A percentile compares a stretch with the other conserved stretches of the same genome.
phyloP scores from a whole-genome alignment of 2,888 invertebrate genomes.

The Phorcus lineatus region DNA sequence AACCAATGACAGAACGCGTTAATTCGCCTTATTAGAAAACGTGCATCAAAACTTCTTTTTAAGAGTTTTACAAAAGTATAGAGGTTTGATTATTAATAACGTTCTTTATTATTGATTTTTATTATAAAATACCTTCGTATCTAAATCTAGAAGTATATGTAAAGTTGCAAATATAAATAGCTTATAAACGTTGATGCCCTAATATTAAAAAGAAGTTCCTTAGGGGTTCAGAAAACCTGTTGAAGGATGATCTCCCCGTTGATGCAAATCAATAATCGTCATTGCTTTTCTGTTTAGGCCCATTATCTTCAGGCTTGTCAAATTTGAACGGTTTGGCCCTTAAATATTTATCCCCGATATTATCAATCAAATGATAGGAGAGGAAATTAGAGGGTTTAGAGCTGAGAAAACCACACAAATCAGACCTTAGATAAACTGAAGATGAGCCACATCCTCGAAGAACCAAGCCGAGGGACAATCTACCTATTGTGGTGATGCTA shows the following conservation, averaged over 20 bases:
- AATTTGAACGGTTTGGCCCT: slow-evolving; percentile 17
- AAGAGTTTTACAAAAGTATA: too few species aligned
- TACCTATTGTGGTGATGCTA: slow-evolving; percentile 9
- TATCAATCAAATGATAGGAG: slow-evolving; percentile 24
- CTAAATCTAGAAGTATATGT: too few species aligned
- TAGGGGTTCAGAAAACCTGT: too few species aligned
- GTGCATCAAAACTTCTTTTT: too few species aligned
- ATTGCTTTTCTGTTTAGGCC: slow-evolving; percentile 19
- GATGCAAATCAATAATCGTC: not conserved
- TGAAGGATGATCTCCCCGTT: not conserved
- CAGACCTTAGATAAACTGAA: slow-evolving; percentile 28
- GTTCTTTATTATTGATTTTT: too few species aligned
- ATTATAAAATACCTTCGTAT: too few species aligned
- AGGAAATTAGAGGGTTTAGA: slow-evolving; percentile 24
- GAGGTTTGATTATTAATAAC: too few species aligned
- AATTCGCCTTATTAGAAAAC: too few species aligned
- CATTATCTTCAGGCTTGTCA: slow-evolving; percentile 1
- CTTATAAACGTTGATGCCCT: too few species aligned
- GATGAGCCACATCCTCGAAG: not conserved
- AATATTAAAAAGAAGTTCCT: too few species aligned
- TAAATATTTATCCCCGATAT: slow-evolving; percentile 16
- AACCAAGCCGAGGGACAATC: not conserved
- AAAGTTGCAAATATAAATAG: too few species aligned
- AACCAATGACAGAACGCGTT: too few species aligned
- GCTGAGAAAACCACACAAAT: slow-evolving; percentile 41